These are phyloP conservation scores for Pipistrellus pipistrellus DNA, from an alignment of 2,797 vertebrate species.

Conservation along the genomic window DNA sequence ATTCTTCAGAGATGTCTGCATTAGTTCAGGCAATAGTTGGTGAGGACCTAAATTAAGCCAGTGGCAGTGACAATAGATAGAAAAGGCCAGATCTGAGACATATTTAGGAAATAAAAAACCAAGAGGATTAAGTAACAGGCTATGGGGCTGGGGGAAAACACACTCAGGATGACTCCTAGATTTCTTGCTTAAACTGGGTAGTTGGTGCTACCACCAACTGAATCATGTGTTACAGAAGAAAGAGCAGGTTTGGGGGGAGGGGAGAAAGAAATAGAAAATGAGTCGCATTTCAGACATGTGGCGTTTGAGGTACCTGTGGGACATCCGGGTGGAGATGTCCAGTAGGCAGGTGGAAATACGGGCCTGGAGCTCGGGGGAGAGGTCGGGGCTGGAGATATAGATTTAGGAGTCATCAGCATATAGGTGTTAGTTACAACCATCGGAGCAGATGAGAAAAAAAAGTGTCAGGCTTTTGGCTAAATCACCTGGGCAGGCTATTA, in stretches of 20 bases:
- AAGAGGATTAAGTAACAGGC: slow-evolving; percentile 30
- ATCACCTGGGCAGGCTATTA: slow-evolving; percentile 69
- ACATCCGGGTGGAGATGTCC: slow-evolving; percentile 86
- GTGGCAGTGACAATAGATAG: background rate
- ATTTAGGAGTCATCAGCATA: slow-evolving; percentile 84
- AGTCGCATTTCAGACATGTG: slow-evolving; percentile 82
- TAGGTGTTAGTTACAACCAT: slow-evolving; percentile 84
- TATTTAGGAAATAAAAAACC: slow-evolving; percentile 62
- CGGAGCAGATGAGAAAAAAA: slow-evolving; percentile 81
- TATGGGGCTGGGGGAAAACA: background rate
- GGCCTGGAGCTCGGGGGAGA: slow-evolving; percentile 84
- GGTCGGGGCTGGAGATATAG: slow-evolving; percentile 85
- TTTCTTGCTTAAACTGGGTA: slow-evolving; percentile 48
- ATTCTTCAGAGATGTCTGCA: slow-evolving; percentile 4
- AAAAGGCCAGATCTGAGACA: slow-evolving; percentile 71
- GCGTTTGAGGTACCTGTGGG: slow-evolving; percentile 85
- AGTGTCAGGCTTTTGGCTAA: slow-evolving; percentile 75
- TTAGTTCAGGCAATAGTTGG: slow-evolving; percentile 11
- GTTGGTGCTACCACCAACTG: slow-evolving; percentile 11
- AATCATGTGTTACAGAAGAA: slow-evolving; percentile 55
- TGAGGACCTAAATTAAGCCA: slow-evolving; percentile 10
- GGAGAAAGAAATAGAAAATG: slow-evolving; percentile 76
- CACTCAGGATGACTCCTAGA: slow-evolving; percentile 69
- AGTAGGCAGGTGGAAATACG: slow-evolving; percentile 85
- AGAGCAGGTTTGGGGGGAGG: slow-evolving; percentile 48